Percentiles rank a stretch among this genome's conserved stretches.
phyloP scores from a whole-genome alignment of 1,140 invertebrate species.

The Drosophila miranda region DNA sequence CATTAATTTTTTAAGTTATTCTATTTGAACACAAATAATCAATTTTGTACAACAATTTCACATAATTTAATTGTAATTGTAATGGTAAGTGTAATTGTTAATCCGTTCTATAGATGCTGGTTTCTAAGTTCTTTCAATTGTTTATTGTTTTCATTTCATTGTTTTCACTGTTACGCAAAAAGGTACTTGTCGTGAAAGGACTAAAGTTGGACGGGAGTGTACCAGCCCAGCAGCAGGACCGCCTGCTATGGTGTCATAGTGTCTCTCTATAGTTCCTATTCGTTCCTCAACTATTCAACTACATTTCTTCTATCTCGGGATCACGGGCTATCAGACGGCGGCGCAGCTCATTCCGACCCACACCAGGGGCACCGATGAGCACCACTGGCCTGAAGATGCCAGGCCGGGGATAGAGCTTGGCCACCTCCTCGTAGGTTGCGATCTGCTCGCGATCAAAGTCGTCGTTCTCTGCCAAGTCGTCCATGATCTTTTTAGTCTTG shows the following conservation, averaged over 20 bases:
- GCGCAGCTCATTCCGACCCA: conserved; percentile 96
- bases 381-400: conserved; percentile 94
- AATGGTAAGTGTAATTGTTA: conserved; percentile 1
- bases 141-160: conserved; percentile 76
- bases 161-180: conserved; percentile 78
- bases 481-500: conserved; percentile 94
- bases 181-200: conserved; percentile 79
- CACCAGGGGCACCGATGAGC: conserved; percentile 96
- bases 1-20: conserved; percentile 41
- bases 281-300: conserved; percentile 25
- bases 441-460: conserved; percentile 97
- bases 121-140: conserved; percentile 23
- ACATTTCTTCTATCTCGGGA: conserved; percentile 84
- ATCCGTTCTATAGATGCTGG: conserved; percentile 18
- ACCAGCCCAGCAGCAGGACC: conserved; percentile 37
- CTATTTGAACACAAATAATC: conserved; percentile 46
- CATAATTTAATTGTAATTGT: conserved; percentile 39
- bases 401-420: conserved; percentile 93
- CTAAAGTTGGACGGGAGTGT: conserved; percentile 55
- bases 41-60: conserved; percentile 48
- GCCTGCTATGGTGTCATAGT: conserved; percentile 58
- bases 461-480: conserved; percentile 95
- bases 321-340: conserved; percentile 93
- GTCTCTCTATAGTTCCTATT: conserved; percentile 4
- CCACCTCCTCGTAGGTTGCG: conserved; percentile 97